Percentiles rank a stretch among this genome's conserved stretches.
These are phyloP conservation scores for Forficula auricularia DNA, from an alignment of 1,140 invertebrate species.

Conservation along the genomic window DNA sequence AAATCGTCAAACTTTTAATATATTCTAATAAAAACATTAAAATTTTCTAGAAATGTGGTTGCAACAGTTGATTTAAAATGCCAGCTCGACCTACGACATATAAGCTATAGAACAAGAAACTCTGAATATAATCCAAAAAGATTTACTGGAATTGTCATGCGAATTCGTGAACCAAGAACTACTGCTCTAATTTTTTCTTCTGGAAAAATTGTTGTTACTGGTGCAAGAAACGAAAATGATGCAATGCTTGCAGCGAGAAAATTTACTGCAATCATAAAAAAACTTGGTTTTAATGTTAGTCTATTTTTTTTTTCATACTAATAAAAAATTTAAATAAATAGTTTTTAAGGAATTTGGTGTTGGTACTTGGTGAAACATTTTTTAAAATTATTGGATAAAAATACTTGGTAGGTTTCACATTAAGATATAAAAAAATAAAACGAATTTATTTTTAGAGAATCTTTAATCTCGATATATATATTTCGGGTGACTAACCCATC, in stretches of 20 bases:
- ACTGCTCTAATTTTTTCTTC: slow-evolving; percentile 96
- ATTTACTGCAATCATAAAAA: slow-evolving; percentile 96
- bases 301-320: slow-evolving; percentile 3
- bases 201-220: slow-evolving; percentile 97
- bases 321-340: too few species aligned
- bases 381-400: too few species aligned
- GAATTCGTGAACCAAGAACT: slow-evolving; percentile 86
- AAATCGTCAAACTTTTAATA: too few species aligned
- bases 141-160: slow-evolving; percentile 97
- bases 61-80: slow-evolving; percentile 84
- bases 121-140: slow-evolving; percentile 97
- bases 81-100: slow-evolving; percentile 71
- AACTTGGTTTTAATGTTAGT: slow-evolving; percentile 83
- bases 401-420: too few species aligned
- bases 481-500: too few species aligned
- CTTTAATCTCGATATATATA: too few species aligned
- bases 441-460: too few species aligned
- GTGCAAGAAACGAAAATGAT: slow-evolving; percentile 88
- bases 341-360: too few species aligned
- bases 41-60: slow-evolving; percentile 77
- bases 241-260: slow-evolving; percentile 86
- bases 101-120: slow-evolving; percentile 91
- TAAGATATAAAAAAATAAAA: too few species aligned
- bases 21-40: too few species aligned
- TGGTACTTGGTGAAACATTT: too few species aligned